Evolutionary conservation across 2,113 vertebrate genomes (phyloP), one percentile per base, ranked within the genome.

Genomic region (Butastur rufipennis): DNA sequence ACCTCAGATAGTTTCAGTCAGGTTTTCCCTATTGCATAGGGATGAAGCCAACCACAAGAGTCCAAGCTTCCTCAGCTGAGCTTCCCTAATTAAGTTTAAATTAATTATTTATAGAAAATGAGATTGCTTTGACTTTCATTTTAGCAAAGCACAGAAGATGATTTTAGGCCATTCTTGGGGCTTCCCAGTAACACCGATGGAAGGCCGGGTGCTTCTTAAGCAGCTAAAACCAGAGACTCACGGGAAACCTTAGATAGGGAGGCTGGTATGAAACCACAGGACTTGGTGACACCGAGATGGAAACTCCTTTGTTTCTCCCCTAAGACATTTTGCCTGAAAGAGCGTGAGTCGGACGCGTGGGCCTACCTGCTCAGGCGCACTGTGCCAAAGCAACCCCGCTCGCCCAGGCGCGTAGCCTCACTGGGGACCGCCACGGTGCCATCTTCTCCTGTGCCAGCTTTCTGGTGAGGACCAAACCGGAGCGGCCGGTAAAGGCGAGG

Each of bases 261-360:
- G 12, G 34, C 31, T 36, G 22, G 16, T 31, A 16, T 1, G 23
- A 74, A 65, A 73, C 61, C 16, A 0, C 4, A 27, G 13, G 53
- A 40, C 38, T 27, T 32, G 47, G 27, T 27, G 32, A 48, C 1
- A 3, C 43, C 11, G 26, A 31, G 53, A 55, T 22, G 43, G 40
- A 48, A 86, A 38, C 18, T 26, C 27, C 8, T 43, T n/a, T 70
- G 31, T 19, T 53, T 15, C 42, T 88, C 25, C 55, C 67, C 43
- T 11, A 43, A 45, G 48, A 9, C 53, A 18, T 23, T 43, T 50
- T 45, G 27, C 72, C 66, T 56, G 55, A 15, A 45, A n/a, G 42
- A 63, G 61, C 0, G 7, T 14, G 38, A 65, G 38, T 8, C 0
- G 27, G 70, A 75, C 4, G 16, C 31, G 2, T 4, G n/a, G n/a